phyloP scores from a whole-genome alignment of 2,113 vertebrate species.

The Leucopternis melanops region DNA sequence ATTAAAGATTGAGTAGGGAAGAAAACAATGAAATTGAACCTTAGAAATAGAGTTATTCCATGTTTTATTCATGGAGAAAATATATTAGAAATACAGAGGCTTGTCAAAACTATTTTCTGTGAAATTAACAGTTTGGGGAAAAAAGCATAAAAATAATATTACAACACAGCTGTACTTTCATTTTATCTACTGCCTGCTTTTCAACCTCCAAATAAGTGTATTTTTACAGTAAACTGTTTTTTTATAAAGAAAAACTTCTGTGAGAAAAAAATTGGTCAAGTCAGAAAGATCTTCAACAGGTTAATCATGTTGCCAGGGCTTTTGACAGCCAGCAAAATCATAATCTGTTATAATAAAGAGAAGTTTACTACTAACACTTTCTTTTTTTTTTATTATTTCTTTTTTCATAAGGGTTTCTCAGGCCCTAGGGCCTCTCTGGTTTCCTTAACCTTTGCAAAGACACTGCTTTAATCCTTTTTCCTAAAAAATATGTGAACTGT shows the following conservation, averaged over 20 bases:
- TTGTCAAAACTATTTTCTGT: conserved; percentile 9
- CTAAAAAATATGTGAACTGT: not conserved
- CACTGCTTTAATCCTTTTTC: not conserved
- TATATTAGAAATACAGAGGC: not conserved
- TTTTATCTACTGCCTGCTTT: not conserved
- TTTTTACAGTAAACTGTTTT: not conserved
- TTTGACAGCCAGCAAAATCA: not conserved
- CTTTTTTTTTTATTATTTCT: not conserved
- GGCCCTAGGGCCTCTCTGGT: not conserved
- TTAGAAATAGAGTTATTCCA: not conserved
- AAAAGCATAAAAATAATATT: not conserved
- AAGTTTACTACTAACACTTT: not conserved
- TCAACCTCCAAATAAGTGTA: not conserved
- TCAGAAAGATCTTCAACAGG: not conserved
- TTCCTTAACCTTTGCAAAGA: not conserved
- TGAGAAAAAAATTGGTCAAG: not conserved
- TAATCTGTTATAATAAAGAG: not conserved
- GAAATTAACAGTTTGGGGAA: not conserved
- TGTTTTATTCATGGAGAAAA: not conserved
- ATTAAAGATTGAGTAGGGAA: not conserved
- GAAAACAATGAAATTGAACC: not conserved
- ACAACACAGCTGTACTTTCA: not conserved
- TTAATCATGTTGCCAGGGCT: not conserved
- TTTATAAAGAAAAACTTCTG: not conserved
- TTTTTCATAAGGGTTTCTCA: not conserved